A percentile compares a stretch with the other conserved stretches of the same genome.
These are phyloP conservation scores for Trissolcus brochymenae DNA, from an alignment of 2,888 invertebrate species.

Conservation along the genomic window DNA sequence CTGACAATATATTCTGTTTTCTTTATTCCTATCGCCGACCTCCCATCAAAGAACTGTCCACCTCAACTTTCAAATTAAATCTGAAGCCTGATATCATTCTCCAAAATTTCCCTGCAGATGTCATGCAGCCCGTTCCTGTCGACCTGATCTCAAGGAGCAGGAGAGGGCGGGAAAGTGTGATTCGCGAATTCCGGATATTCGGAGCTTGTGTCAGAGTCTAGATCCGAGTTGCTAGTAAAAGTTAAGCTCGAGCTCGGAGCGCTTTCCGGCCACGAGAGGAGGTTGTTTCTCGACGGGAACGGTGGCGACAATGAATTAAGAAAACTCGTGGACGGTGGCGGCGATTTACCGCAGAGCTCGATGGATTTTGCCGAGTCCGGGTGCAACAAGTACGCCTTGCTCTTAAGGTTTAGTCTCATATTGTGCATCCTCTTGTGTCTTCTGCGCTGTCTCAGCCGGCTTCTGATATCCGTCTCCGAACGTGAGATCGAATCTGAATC, in stretches of 20 bases:
- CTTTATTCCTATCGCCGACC: too few relatives aligned
- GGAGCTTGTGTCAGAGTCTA: constrained; percentile 73
- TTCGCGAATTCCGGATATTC: constrained; percentile 76
- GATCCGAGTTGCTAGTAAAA: constrained; percentile 75
- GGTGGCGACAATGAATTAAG: constrained; percentile 79
- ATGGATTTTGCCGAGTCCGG: constrained; percentile 68
- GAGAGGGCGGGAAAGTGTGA: constrained; percentile 74
- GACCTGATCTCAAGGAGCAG: constrained; percentile 67
- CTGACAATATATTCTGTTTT: too few relatives aligned
- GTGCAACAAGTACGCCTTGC: constrained; percentile 72
- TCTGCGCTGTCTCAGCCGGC: constrained; percentile 69
- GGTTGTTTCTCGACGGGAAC: constrained; percentile 69
- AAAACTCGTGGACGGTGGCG: constrained; percentile 79
- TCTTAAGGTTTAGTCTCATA: constrained; percentile 75
- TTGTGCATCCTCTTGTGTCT: constrained; percentile 72
- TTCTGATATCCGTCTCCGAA: constrained; percentile 79
- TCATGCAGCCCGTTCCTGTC: too few relatives aligned
- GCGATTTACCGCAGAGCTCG: constrained; percentile 75
- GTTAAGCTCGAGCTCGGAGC: constrained; percentile 74
- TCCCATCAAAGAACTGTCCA: too few relatives aligned
- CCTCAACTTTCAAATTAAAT: too few relatives aligned
- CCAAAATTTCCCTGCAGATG: too few relatives aligned
- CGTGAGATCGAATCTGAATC: constrained; percentile 77
- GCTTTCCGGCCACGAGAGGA: constrained; percentile 74
- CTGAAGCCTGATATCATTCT: too few relatives aligned